Evolutionary conservation across 1,140 invertebrate species (phyloP), one percentile per base, ranked within the genome.

Genomic region (Amyelois transitella): DNA sequence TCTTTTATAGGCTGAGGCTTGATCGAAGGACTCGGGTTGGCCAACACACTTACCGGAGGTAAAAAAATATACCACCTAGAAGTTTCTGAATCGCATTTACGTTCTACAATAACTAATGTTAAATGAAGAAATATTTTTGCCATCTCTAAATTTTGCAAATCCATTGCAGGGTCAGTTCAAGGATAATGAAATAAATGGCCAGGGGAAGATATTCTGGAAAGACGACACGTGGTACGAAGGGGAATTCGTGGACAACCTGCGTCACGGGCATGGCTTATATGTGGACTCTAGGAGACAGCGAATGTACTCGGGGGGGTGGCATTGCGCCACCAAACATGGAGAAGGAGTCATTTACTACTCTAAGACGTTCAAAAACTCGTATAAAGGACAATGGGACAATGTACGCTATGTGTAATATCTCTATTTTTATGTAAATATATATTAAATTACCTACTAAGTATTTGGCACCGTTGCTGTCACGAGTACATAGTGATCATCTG

Each of bases 151-250:
- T n/a, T n/a, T n/a, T n/a, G n/a, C n/a, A n/a, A n/a, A n/a, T n/a
- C n/a, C n/a, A n/a, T n/a, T 54, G 47, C 54, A 91, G 90, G 91
- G 91, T 12, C 66, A 89, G 17, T 92, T 92, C 66, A 71, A 87
- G 57, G 64, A 87, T 17, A 91, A 91, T 51, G 71, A 82, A 64
- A 90, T 91, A 43, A 69, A 77, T 48, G 91, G 91, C 0, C 86
- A 77, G 68, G 91, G 91, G 7, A 68, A 66, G 5, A 73, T 92
- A 52, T 73, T 81, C 14, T 91, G 90, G 81, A 87, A 89, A 25
- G 86, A 90, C 64, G 69, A 88, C 32, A 89, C 84, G 10, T 89
- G 85, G 78, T 92, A 91, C 59, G 81, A 90, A 63, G 91, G 91
- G 0, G 81, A 91, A 18, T 90, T 92, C 68, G 52, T 58, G 6